Evolutionary conservation across 2,888 invertebrate species (phyloP).

Genomic region (Schizaphis graminum): DNA sequence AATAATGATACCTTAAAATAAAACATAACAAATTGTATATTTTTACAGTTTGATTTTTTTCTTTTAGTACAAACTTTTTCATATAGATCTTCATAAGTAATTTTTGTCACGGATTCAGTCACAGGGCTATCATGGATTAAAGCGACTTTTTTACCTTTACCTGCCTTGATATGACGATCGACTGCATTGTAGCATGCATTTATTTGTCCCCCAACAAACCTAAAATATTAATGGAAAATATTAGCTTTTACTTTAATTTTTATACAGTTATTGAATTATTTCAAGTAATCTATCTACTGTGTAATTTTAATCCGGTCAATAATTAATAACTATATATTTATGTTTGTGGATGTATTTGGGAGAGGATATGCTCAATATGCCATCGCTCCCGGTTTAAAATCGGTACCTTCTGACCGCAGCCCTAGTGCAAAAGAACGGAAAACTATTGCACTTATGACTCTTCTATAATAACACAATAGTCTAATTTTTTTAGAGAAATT

Average conservation of each 20-base stretch:
- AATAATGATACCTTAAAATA: constrained; percentile 78
- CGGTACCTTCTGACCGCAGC: no score
- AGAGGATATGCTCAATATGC: not conserved
- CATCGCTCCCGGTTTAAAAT: no score
- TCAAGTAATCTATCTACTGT: not conserved
- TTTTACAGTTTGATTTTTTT: constrained; percentile 9
- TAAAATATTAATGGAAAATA: constrained; percentile 70
- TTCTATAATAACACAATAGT: no score
- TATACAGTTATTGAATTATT: not conserved
- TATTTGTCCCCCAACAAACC: constrained; percentile 91
- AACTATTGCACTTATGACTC: no score
- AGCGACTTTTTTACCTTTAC: constrained; percentile 83
- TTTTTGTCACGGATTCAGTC: constrained; percentile 81
- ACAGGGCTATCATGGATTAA: constrained; percentile 93
- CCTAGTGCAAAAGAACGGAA: no score
- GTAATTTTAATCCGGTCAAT: not conserved
- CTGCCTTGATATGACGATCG: constrained; percentile 88
- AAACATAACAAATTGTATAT: constrained; percentile 44
- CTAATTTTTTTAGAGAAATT: no score
- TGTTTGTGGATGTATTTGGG: not conserved
- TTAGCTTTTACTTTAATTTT: not conserved
- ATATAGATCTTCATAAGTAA: constrained; percentile 85
- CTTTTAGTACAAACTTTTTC: constrained; percentile 76
- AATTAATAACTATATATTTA: not conserved
- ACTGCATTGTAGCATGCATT: constrained; percentile 95